Evolutionary conservation across 2,113 vertebrate genomes (phyloP).

Genomic region (Oncorhynchus nerka): DNA sequence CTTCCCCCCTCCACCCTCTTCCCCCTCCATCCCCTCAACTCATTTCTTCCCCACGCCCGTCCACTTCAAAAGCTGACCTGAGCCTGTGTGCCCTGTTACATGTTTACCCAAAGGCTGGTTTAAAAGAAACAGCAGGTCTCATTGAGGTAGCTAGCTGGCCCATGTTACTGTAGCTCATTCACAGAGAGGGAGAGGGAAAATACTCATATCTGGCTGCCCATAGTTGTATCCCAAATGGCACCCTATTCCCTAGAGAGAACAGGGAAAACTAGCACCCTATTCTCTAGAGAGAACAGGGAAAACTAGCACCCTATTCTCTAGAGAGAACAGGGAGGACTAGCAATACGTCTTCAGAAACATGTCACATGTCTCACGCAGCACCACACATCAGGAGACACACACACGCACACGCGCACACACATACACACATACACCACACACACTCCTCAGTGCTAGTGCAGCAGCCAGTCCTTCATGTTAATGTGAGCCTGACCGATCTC

Average conservation of each 20-base stretch:
- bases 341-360: too few relatives aligned
- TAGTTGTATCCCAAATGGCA: too few relatives aligned
- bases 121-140: conserved; percentile 74
- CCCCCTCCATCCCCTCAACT: background rate
- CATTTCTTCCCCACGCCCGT: conserved; percentile 36
- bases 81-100: conserved; percentile 63
- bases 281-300: too few relatives aligned
- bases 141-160: conserved; percentile 42
- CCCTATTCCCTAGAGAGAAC: too few relatives aligned
- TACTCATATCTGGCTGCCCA: conserved; percentile 1
- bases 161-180: conserved; percentile 50
- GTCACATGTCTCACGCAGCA: too few relatives aligned
- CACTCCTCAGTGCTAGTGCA: background rate
- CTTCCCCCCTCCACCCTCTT: conserved; percentile 43
- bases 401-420: too few relatives aligned
- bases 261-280: too few relatives aligned
- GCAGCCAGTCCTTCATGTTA: conserved; percentile 55
- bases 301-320: too few relatives aligned
- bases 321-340: too few relatives aligned
- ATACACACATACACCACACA: too few relatives aligned
- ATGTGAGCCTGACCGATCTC: conserved; percentile 68
- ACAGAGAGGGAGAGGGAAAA: conserved; percentile 35
- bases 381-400: too few relatives aligned
- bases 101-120: conserved; percentile 72
- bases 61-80: conserved; percentile 73